Evolutionary conservation across 2,797 vertebrate genomes (phyloP).

Genomic region (Eptatretus atami): DNA sequence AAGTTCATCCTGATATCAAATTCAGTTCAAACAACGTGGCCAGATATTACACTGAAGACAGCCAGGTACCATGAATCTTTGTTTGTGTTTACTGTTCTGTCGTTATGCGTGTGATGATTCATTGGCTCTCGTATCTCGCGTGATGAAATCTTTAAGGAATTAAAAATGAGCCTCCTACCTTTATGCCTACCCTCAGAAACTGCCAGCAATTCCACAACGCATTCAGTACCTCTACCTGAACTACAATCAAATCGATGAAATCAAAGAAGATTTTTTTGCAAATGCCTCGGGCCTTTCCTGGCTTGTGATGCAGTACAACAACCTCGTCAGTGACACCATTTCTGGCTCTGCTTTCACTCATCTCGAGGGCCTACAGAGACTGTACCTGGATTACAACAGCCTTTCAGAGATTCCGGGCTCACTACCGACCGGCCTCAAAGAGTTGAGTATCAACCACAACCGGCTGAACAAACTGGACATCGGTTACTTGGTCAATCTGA

Average conservation of each 20-base stretch:
- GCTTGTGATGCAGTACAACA: slow-evolving; percentile 61
- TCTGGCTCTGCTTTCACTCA: slow-evolving; percentile 27
- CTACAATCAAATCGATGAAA: slow-evolving; percentile 37
- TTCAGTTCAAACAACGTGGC: too few relatives aligned
- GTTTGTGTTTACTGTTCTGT: too few relatives aligned
- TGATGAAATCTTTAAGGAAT: too few relatives aligned
- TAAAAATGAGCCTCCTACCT: too few relatives aligned
- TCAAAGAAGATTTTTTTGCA: slow-evolving; percentile 38
- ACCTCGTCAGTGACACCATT: slow-evolving; percentile 32
- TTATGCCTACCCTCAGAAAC: slow-evolving; percentile 12
- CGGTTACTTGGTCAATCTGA: too few relatives aligned
- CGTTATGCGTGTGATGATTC: too few relatives aligned
- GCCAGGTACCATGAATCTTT: too few relatives aligned
- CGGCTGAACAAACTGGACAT: slow-evolving; percentile 15
- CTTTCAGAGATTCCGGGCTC: slow-evolving; percentile 31
- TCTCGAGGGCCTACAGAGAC: slow-evolving; percentile 29
- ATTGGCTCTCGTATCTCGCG: too few relatives aligned
- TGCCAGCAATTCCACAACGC: slow-evolving; percentile 43
- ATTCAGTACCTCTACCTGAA: slow-evolving; percentile 83
- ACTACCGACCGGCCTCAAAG: slow-evolving; percentile 35
- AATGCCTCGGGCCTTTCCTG: slow-evolving; percentile 60
- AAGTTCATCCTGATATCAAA: too few relatives aligned
- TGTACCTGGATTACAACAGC: slow-evolving; percentile 73
- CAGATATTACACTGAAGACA: too few relatives aligned
- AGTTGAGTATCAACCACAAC: slow-evolving; percentile 51